Base-by-base conservation (phyloP, 2,888 invertebrate species). In the Halocaridina rubra region DNA sequence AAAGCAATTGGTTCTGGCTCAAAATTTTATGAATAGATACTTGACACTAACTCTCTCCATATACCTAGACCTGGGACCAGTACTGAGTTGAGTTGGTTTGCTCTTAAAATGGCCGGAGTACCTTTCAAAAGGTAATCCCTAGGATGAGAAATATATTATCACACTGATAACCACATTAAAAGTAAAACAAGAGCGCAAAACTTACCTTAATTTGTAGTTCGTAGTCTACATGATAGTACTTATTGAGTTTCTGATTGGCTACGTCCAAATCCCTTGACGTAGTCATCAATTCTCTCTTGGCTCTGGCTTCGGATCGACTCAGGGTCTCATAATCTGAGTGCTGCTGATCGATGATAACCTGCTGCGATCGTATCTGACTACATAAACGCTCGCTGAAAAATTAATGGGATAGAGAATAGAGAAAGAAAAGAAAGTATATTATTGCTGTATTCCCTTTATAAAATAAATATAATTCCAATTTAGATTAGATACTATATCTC, bases 341-440 rank as follows among this genome's bases (percentile, higher is more conserved):
- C 39, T 86, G 86, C 61, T 86, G 86, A 39, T 88, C 88, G 27
- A 88, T 88, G 33, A 88, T 78, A 33, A 84, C 81, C 78, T 88
- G 88, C 72, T 88, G 88, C 39, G 80, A 80, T 7, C 86, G 84
- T 13, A 88, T 82, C 64, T 88, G 85, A 30, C 57, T 84, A 61
- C 81, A 81, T 19, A 88, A 78, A n/a, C 88, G 84, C 4, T 88
- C 88, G 57, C 88, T 87, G 84, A 4, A 59, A 71, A 19, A 33
- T n/a, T n/a, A n/a, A n/a, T n/a, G n/a, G n/a, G n/a, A n/a, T n/a
- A n/a, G n/a, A n/a, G n/a, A n/a, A n/a, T n/a, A n/a, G n/a, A n/a
- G n/a, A n/a, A n/a, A n/a, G n/a, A n/a, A n/a, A n/a, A n/a, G n/a
- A n/a, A n/a, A n/a, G n/a, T n/a, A n/a, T n/a, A n/a, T n/a, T n/a